phyloP scores from a whole-genome alignment of 2,888 invertebrate species.

The Rhamphomyia laevipes region DNA sequence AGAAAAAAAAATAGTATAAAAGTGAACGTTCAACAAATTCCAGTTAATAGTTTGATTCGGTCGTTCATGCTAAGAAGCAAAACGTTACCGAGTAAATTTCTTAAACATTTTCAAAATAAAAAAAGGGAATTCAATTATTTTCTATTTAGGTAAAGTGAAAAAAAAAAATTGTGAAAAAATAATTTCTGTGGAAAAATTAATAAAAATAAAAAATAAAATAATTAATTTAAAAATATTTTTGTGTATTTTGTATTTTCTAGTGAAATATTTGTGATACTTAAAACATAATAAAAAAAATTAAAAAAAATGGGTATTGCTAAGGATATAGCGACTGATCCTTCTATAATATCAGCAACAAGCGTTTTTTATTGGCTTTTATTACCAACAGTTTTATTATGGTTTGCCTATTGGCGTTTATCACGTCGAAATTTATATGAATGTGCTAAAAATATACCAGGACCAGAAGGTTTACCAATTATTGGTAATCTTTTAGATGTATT shows the following conservation, averaged over 20 bases:
- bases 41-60: constrained; percentile 15
- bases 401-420: constrained; percentile 63
- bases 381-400: constrained; percentile 57
- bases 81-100: constrained; percentile 10
- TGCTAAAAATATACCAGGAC: constrained; percentile 61
- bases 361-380: constrained; percentile 62
- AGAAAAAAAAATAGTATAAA: constrained; percentile 18
- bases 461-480: constrained; percentile 55
- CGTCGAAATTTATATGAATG: constrained; percentile 58
- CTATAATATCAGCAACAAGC: constrained; percentile 44
- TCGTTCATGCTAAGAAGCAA: constrained; percentile 14
- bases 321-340: constrained; percentile 33
- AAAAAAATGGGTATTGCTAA: constrained; percentile 21
- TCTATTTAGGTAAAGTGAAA: constrained; percentile 1
- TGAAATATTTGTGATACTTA: too few species aligned
- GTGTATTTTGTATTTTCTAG: not conserved
- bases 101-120: too few species aligned
- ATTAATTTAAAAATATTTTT: not conserved
- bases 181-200: not conserved
- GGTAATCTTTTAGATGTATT: constrained; percentile 65
- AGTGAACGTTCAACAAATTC: constrained; percentile 12
- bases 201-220: not conserved
- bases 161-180: not conserved
- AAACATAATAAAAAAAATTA: constrained; percentile 2
- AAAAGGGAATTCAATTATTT: too few species aligned